Conservation (phyloP, 1,140 invertebrate genomes). For the Zaprionus kolodkinae region DNA sequence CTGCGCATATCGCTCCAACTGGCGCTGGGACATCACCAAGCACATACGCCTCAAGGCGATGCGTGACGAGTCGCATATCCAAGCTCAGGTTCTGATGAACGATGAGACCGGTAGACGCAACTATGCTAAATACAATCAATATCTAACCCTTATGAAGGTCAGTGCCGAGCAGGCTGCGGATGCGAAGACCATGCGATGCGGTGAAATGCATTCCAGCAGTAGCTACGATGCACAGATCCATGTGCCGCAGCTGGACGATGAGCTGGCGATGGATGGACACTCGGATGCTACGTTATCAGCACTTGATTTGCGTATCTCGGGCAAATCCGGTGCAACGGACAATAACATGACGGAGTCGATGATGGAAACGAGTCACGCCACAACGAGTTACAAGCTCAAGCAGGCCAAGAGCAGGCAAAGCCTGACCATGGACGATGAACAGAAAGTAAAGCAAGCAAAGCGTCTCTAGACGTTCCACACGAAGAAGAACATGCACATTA, state of each 20-base stretch:
- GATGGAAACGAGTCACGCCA: not conserved
- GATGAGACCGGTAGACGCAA: slow-evolving; percentile 95
- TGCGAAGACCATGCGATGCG: slow-evolving; percentile 72
- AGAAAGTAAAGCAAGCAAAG: not conserved
- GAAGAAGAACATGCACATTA: not conserved
- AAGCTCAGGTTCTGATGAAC: slow-evolving; percentile 93
- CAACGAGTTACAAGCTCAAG: not conserved
- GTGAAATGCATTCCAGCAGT: slow-evolving; percentile 54
- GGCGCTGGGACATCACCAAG: slow-evolving; percentile 98
- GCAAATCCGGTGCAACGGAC: slow-evolving; percentile 1
- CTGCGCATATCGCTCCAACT: slow-evolving; percentile 96
- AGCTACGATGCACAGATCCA: slow-evolving; percentile 20
- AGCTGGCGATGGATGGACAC: not conserved
- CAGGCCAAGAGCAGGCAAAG: not conserved
- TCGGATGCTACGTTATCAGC: not conserved
- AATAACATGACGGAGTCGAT: not conserved
- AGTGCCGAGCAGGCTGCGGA: slow-evolving; percentile 69
- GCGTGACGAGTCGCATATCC: slow-evolving; percentile 90
- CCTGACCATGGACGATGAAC: not conserved
- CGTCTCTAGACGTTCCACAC: not conserved
- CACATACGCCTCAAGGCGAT: slow-evolving; percentile 95
- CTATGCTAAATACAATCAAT: slow-evolving; percentile 96
- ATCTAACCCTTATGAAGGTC: slow-evolving; percentile 89
- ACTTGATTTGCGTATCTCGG: slow-evolving; percentile 41
- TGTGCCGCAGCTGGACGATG: not conserved